Base-by-base conservation (phyloP, 2,113 vertebrate genomes). In the Heliornis fulica region DNA sequence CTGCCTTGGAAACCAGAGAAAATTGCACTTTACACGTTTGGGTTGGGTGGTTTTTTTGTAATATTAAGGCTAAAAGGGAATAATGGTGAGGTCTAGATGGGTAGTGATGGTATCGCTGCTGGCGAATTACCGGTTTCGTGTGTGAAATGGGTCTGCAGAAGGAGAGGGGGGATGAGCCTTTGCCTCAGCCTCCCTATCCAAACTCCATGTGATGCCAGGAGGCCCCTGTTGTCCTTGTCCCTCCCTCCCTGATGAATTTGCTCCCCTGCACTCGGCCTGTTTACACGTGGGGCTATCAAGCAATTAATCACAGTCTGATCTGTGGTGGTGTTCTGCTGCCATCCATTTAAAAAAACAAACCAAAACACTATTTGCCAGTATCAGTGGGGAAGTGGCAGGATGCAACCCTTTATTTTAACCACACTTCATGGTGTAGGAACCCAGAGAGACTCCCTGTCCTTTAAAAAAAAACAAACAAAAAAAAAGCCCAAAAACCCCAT, bases 251-350 rank as follows among this genome's bases (percentile, higher is more conserved):
- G 41, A 46, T 26, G 40, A 64, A 54, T 7, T 40, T n/a, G 45
- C 20, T 66, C 29, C 31, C 75, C 11, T 2, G 34, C n/a, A 8
- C 56, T 66, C 32, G 4, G 69, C 41, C 38, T 1, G 1, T 74
- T 70, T 43, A 53, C n/a, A 9, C 0, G 0, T 7, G 22, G 51
- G 46, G 40, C 1, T 25, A 32, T 9, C 0, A 3, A 50, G 29
- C 50, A 28, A 4, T 82, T 38, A 25, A 74, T 63, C 41, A 3
- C 29, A 7, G 31, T 20, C 69, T 51, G 54, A 18, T 50, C 43
- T 8, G 0, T 21, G 29, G 19, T 1, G 2, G 51, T 36, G 9
- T 28, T 41, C 26, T 43, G 31, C 54, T 83, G 54, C 38, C 4
- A 0, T 13, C 28, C 59, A 1, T 45, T 57, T 5, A 2, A 60